These are phyloP conservation scores for Periplaneta americana DNA, from an alignment of 1,140 invertebrate genomes.

Conservation along the genomic window DNA sequence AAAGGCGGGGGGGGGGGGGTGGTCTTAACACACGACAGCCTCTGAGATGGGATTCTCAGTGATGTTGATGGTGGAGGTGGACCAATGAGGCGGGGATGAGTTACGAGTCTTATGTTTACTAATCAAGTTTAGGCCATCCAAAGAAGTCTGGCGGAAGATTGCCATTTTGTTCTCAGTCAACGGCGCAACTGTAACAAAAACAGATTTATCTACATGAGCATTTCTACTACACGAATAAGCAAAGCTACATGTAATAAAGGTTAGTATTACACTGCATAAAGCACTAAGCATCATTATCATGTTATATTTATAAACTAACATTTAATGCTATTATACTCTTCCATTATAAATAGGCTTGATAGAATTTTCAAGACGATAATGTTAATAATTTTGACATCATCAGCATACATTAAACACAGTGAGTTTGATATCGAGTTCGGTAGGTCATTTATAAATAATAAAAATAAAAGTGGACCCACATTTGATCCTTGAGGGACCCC, in stretches of 20 bases:
- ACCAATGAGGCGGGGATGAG: conserved; percentile 30
- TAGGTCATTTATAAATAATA: no score
- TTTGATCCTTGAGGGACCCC: no score
- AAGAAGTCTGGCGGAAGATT: conserved; percentile 49
- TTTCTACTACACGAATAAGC: background rate
- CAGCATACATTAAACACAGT: no score
- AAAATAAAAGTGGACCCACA: no score
- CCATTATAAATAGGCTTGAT: no score
- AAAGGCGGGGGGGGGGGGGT: background rate
- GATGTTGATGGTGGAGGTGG: conserved; percentile 62
- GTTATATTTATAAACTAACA: background rate
- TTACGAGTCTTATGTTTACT: conserved; percentile 38
- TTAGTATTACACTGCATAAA: background rate
- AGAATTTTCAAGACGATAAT: no score
- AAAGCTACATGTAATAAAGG: background rate
- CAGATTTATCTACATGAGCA: background rate
- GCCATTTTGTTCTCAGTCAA: conserved; percentile 63
- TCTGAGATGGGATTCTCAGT: conserved; percentile 74
- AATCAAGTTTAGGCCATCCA: conserved; percentile 42
- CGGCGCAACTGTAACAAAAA: conserved; percentile 56
- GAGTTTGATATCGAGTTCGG: no score
- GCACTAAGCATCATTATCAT: background rate
- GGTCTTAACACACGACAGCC: conserved; percentile 60
- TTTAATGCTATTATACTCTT: background rate
- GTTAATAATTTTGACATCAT: no score